These are phyloP conservation scores for Pharmacophagus antenor DNA, from an alignment of 2,888 invertebrate genomes.

Conservation along the genomic window DNA sequence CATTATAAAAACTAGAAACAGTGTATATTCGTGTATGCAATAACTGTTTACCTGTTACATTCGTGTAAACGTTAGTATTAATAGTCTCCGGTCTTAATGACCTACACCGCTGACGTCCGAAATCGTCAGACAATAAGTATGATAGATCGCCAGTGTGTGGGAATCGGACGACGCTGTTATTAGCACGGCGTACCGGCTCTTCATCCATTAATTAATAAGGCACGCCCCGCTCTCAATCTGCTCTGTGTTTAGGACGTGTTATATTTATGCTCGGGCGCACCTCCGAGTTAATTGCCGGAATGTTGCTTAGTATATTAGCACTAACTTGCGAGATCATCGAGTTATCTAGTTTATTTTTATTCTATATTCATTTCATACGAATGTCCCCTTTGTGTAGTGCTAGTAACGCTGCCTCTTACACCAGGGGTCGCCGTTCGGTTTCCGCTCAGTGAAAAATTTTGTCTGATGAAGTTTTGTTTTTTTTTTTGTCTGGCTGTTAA, in stretches of 20 bases:
- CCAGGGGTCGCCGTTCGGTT: too few relatives aligned
- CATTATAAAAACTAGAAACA: background rate
- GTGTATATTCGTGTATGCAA: background rate
- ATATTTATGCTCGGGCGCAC: constrained; percentile 68
- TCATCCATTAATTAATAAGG: constrained; percentile 75
- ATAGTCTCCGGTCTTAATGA: constrained; percentile 61
- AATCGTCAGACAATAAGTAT: constrained; percentile 76
- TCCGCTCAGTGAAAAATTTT: too few relatives aligned
- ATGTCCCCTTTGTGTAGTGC: too few relatives aligned
- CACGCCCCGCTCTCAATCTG: constrained; percentile 48
- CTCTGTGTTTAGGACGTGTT: constrained; percentile 38
- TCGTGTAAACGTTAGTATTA: constrained; percentile 56
- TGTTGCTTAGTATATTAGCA: constrained; percentile 53
- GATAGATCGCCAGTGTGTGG: constrained; percentile 75
- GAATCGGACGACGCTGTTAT: constrained; percentile 62
- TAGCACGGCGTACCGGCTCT: constrained; percentile 64
- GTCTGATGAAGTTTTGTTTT: too few relatives aligned
- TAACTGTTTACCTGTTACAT: constrained; percentile 50
- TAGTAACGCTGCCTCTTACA: too few relatives aligned
- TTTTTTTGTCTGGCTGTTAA: too few relatives aligned
- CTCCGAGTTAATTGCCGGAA: constrained; percentile 68
- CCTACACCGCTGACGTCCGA: constrained; percentile 74
- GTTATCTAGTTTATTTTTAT: too few relatives aligned
- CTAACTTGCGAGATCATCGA: background rate
- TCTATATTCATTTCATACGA: too few relatives aligned